Percentiles rank a stretch among this genome's conserved stretches.
Evolutionary conservation across 2,888 invertebrate species (phyloP).

Genomic region (Drepana falcataria): DNA sequence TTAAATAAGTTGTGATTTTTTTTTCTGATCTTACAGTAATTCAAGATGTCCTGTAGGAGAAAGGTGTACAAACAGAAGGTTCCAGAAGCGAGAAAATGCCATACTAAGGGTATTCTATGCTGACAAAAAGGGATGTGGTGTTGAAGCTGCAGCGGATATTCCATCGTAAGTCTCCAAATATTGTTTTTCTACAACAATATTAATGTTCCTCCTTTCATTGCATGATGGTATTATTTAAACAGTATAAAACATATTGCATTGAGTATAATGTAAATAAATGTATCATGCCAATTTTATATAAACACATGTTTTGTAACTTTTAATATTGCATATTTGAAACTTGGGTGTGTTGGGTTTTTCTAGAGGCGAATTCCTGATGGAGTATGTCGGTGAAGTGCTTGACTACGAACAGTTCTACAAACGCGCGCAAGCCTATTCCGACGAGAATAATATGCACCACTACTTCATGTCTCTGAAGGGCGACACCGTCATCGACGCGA

Average conservation of each 20-base stretch:
- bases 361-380: conserved; percentile 97
- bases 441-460: conserved; percentile 93
- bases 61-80: conserved; percentile 95
- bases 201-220: too few species aligned
- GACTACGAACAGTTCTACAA: conserved; percentile 93
- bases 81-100: conserved; percentile 92
- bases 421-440: conserved; percentile 92
- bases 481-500: conserved; percentile 94
- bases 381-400: conserved; percentile 98
- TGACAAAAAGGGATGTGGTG: conserved; percentile 96
- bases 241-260: too few species aligned
- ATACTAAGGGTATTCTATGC: conserved; percentile 93
- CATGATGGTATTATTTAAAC: too few species aligned
- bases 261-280: too few species aligned
- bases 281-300: too few species aligned
- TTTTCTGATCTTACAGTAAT: conserved; percentile 82
- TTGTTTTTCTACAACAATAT: too few species aligned
- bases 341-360: conserved; percentile 15
- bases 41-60: conserved; percentile 92
- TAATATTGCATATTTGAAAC: too few species aligned
- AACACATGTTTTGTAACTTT: too few species aligned
- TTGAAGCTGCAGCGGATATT: conserved; percentile 87
- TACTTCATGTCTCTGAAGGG: conserved; percentile 98
- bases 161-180: conserved; percentile 75
- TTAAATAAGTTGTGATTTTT: conserved; percentile 4